These are phyloP conservation scores for Myiopsitta monachus DNA, from an alignment of 2,113 vertebrate species.

Conservation along the genomic window DNA sequence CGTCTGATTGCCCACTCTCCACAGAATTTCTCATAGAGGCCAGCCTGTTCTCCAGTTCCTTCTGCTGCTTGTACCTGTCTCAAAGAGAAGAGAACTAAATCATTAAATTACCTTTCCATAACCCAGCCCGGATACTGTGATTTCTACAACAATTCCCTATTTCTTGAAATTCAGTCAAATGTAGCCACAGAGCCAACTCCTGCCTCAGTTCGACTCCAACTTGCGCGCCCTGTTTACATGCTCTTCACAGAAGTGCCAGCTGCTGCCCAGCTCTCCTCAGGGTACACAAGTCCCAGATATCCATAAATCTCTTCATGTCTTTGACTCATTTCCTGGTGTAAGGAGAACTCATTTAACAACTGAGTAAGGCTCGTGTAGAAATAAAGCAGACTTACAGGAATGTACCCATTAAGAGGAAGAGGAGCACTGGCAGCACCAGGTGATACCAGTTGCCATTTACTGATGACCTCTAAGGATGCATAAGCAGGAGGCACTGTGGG, in stretches of 20 bases:
- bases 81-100: not conserved
- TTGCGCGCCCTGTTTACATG: not conserved
- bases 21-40: constrained; percentile 75
- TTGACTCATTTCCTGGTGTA: not conserved
- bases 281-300: not conserved
- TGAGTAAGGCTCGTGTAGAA: not conserved
- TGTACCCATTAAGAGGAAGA: not conserved
- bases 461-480: not conserved
- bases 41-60: constrained; percentile 85
- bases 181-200: not conserved
- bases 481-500: too few relatives aligned
- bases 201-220: not conserved
- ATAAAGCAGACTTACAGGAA: not conserved
- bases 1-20: constrained; percentile 83
- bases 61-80: constrained; percentile 87
- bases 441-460: not conserved
- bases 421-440: not conserved
- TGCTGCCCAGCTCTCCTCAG: not conserved
- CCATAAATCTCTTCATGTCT: not conserved
- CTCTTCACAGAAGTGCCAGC: not conserved
- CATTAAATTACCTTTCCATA: not conserved
- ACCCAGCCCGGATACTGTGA: fast-evolving
- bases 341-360: not conserved
- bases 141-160: not conserved
- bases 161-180: not conserved